These are phyloP conservation scores for Sapajus apella DNA, from an alignment of 2,113 vertebrate species.

Conservation along the genomic window DNA sequence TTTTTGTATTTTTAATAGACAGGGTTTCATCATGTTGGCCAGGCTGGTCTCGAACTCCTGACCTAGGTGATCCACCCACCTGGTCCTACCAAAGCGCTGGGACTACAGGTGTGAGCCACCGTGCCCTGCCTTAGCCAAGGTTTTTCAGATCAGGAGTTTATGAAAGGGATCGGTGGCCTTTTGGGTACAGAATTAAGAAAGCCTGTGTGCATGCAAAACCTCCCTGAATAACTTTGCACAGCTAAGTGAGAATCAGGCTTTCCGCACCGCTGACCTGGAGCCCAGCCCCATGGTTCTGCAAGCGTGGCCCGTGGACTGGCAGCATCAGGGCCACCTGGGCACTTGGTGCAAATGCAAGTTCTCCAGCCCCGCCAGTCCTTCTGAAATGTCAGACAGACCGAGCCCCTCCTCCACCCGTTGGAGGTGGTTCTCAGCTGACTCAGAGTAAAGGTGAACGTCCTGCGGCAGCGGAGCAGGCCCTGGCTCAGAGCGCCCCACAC, in stretches of 20 bases:
- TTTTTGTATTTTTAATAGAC: too few relatives aligned
- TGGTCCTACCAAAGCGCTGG: too few relatives aligned
- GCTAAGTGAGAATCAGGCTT: neutral
- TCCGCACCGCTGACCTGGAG: too few relatives aligned
- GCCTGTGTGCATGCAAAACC: rapidly evolving
- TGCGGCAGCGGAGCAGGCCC: neutral
- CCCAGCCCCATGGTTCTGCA: neutral
- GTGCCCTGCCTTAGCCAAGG: neutral
- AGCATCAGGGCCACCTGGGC: neutral
- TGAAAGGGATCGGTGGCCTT: neutral
- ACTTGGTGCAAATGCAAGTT: neutral
- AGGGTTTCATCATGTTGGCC: too few relatives aligned
- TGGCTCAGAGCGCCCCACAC: too few relatives aligned
- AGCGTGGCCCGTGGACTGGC: neutral
- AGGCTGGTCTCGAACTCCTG: too few relatives aligned
- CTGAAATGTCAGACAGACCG: neutral
- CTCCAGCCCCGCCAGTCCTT: neutral
- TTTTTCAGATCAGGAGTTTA: neutral
- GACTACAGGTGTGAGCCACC: too few relatives aligned
- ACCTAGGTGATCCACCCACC: too few relatives aligned
- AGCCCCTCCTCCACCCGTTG: neutral
- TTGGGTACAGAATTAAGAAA: neutral
- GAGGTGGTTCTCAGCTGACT: neutral
- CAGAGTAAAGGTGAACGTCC: neutral
- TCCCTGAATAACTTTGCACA: too few relatives aligned